Percentiles rank a stretch among this genome's conserved stretches.
Evolutionary conservation across 2,113 vertebrate genomes (phyloP).

Genomic region (Coturnix japonica): DNA sequence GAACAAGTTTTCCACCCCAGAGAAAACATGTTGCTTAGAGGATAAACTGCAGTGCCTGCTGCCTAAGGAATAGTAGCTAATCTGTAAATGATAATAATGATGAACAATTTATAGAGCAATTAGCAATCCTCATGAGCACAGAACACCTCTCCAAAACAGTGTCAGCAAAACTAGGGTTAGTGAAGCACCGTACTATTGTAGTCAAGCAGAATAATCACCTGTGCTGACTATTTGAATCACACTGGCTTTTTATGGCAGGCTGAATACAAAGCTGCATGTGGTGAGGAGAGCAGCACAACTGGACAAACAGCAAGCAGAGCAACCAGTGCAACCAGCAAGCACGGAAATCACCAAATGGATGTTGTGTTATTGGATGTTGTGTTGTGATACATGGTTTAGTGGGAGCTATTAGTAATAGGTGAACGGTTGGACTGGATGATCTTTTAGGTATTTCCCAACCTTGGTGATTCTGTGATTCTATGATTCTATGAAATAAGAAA

Average conservation of each 20-base stretch:
- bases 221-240: neutral
- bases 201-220: neutral
- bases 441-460: too few relatives aligned
- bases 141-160: neutral
- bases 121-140: neutral
- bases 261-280: neutral
- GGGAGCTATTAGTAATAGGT: too few relatives aligned
- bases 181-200: neutral
- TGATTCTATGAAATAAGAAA: neutral
- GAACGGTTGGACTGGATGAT: too few relatives aligned
- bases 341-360: neutral
- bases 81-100: neutral
- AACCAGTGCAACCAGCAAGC: neutral
- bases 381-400: too few relatives aligned
- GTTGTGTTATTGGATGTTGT: too few relatives aligned
- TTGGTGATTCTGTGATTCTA: too few relatives aligned
- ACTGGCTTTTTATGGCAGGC: neutral
- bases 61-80: neutral
- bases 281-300: neutral
- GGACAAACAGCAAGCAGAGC: neutral
- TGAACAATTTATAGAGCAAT: fast-evolving
- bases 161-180: neutral
- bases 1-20: neutral
- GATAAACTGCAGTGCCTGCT: neutral
- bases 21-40: neutral